These are phyloP conservation scores for Lithobius niger DNA, from an alignment of 1,140 invertebrate species.

Conservation along the genomic window DNA sequence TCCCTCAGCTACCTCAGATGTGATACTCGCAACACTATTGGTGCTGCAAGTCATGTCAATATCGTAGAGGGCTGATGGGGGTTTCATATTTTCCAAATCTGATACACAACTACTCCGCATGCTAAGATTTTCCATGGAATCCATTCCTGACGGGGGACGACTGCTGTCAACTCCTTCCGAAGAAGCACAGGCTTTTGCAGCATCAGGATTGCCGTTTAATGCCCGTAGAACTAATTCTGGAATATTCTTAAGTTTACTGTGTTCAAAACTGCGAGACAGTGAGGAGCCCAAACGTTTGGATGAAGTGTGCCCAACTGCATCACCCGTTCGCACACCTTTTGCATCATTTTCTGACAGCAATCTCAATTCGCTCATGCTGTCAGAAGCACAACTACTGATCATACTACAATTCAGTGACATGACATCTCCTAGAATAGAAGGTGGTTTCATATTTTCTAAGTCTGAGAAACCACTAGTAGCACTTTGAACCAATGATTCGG, in stretches of 20 bases:
- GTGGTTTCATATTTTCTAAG: conserved; percentile 59
- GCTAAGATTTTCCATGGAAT: conserved; percentile 46
- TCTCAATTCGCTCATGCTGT: conserved; percentile 28
- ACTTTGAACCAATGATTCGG: conserved; percentile 44
- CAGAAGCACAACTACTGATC: conserved; percentile 25
- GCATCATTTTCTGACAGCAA: not conserved
- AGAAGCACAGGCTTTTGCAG: not conserved
- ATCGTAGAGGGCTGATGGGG: conserved; percentile 65
- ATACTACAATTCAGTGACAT: conserved; percentile 23
- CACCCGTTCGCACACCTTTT: not conserved
- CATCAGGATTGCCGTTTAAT: conserved; percentile 21
- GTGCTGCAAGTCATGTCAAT: conserved; percentile 56
- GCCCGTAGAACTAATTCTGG: conserved; percentile 22
- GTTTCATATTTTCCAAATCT: conserved; percentile 59
- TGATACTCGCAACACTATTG: conserved; percentile 67
- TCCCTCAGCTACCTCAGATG: conserved; percentile 53
- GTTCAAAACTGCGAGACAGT: not conserved
- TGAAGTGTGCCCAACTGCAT: not conserved
- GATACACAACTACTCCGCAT: conserved; percentile 40
- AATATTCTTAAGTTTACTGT: conserved; percentile 14
- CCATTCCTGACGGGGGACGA: conserved; percentile 39
- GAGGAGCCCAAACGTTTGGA: not conserved
- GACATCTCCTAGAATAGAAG: conserved; percentile 45
- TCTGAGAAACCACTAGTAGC: conserved; percentile 39
- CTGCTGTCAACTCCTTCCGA: conserved; percentile 12